Evolutionary conservation across 2,113 vertebrate species (phyloP).

Genomic region (Rana temporaria): DNA sequence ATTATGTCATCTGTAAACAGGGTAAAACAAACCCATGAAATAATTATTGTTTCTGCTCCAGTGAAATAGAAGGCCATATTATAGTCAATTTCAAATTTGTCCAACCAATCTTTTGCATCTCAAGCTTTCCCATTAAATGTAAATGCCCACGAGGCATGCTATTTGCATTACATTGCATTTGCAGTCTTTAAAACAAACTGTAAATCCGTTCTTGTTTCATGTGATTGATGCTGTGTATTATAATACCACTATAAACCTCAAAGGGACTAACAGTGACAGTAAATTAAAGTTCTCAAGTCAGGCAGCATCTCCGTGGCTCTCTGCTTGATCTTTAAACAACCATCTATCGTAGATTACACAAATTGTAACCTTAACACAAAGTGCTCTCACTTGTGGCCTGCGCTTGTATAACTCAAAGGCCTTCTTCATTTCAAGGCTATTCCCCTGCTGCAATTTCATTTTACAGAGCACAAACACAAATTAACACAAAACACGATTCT

Average conservation of each 20-base stretch:
- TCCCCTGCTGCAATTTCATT: slow-evolving; percentile 51
- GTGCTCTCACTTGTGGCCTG: slow-evolving; percentile 52
- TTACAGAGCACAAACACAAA: slow-evolving; percentile 51
- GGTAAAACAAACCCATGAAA: slow-evolving; percentile 11
- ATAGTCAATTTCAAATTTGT: slow-evolving; percentile 87
- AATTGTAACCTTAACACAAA: slow-evolving; percentile 57
- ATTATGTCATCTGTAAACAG: not conserved
- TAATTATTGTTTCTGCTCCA: slow-evolving; percentile 73
- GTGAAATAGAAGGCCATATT: slow-evolving; percentile 82
- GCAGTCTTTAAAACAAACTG: slow-evolving; percentile 90
- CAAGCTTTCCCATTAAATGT: slow-evolving; percentile 88
- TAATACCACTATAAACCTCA: slow-evolving; percentile 88
- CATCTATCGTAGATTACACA: slow-evolving; percentile 57
- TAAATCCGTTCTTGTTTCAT: slow-evolving; percentile 86
- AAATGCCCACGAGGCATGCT: slow-evolving; percentile 88
- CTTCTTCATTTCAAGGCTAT: slow-evolving; percentile 44
- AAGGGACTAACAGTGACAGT: slow-evolving; percentile 84
- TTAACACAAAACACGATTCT: slow-evolving; percentile 38
- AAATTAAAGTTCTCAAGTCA: slow-evolving; percentile 86
- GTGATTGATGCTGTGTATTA: slow-evolving; percentile 86
- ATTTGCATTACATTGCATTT: slow-evolving; percentile 89
- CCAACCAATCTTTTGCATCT: slow-evolving; percentile 88
- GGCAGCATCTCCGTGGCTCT: slow-evolving; percentile 79
- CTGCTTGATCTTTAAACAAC: slow-evolving; percentile 80
- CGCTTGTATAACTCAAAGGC: slow-evolving; percentile 55